These are phyloP conservation scores for Gopherus flavomarginatus DNA, from an alignment of 2,113 vertebrate species.

Conservation along the genomic window DNA sequence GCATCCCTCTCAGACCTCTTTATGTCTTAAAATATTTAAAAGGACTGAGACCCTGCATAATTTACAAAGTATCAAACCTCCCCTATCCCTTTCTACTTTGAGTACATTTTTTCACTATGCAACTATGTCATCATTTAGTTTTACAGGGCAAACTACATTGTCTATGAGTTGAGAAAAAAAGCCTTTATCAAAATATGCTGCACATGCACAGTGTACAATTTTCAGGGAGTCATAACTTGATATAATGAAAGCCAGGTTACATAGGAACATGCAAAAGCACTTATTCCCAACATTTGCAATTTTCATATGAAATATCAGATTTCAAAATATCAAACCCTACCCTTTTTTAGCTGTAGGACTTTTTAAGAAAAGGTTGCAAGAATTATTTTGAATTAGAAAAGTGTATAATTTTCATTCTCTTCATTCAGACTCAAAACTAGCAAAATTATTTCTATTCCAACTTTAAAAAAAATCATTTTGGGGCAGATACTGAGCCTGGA, in stretches of 20 bases:
- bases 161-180: not conserved
- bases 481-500: not conserved
- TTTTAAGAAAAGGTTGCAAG: not conserved
- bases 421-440: not conserved
- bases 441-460: not conserved
- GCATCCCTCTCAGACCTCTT: not conserved
- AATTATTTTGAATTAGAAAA: not conserved
- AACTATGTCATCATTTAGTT: not conserved
- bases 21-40: not conserved
- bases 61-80: not conserved
- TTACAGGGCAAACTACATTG: not conserved
- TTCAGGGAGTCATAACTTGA: not conserved
- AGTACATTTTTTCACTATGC: not conserved
- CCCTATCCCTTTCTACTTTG: not conserved
- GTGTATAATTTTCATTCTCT: not conserved
- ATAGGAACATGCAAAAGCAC: rapidly evolving
- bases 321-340: not conserved
- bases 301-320: not conserved
- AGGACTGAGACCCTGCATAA: not conserved
- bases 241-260: not conserved
- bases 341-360: rapidly evolving
- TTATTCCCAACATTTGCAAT: not conserved
- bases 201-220: not conserved
- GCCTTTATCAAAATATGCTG: not conserved
- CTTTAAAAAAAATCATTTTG: not conserved